Evolutionary conservation across 1,140 invertebrate species (phyloP).

Genomic region (Drosophila subobscura): DNA sequence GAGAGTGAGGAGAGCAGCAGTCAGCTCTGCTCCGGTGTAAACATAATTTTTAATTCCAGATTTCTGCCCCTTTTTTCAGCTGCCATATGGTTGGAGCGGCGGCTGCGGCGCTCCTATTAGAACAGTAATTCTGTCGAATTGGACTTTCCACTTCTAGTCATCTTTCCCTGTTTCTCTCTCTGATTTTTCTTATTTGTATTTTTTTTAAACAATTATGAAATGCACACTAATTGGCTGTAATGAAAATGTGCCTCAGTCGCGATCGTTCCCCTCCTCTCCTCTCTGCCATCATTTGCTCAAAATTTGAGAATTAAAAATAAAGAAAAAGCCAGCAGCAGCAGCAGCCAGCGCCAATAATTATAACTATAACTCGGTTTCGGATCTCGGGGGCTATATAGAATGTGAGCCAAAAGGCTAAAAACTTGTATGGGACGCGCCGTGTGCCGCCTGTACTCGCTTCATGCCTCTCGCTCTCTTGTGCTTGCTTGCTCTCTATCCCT

Average conservation of each 20-base stretch:
- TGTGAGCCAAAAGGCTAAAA: constrained; percentile 72
- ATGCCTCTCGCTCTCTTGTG: constrained; percentile 41
- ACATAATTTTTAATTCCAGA: constrained; percentile 37
- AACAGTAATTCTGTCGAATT: constrained; percentile 24
- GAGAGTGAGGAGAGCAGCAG: not conserved
- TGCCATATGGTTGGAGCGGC: constrained; percentile 61
- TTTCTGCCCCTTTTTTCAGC: constrained; percentile 27
- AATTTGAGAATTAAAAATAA: constrained; percentile 75
- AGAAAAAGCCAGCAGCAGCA: constrained; percentile 46
- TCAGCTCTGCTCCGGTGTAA: constrained; percentile 4
- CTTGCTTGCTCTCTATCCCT: constrained; percentile 21
- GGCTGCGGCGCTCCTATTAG: constrained; percentile 22
- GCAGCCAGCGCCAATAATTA: constrained; percentile 74
- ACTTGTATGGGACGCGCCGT: constrained; percentile 67
- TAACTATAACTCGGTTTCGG: constrained; percentile 80
- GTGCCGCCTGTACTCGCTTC: constrained; percentile 74
- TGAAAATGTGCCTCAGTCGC: constrained; percentile 70
- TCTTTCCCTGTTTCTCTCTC: constrained; percentile 20
- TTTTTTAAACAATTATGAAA: constrained; percentile 83
- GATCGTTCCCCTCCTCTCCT: constrained; percentile 4
- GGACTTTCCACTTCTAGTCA: constrained; percentile 27
- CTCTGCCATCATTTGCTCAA: constrained; percentile 29
- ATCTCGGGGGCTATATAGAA: constrained; percentile 66
- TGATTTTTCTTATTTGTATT: constrained; percentile 43
- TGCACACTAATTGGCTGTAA: constrained; percentile 83